A percentile compares a stretch with the other conserved stretches of the same genome.
Evolutionary conservation across 1,140 invertebrate species (phyloP).

Genomic region (Latrodectus geometricus): DNA sequence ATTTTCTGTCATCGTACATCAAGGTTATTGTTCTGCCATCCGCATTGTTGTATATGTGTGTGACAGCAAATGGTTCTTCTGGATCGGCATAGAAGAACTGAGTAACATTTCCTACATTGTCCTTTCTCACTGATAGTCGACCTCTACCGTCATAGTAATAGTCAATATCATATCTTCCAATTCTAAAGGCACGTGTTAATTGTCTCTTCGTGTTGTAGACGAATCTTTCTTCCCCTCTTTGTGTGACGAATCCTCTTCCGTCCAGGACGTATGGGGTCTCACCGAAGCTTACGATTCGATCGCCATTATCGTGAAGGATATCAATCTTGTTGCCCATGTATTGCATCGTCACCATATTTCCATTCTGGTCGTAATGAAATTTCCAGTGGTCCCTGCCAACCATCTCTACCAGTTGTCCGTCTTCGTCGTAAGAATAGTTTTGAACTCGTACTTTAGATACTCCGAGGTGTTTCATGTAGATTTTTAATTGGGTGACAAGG

Average conservation of each 20-base stretch:
- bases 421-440: conserved; percentile 86
- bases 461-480: conserved; percentile 63
- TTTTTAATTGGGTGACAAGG: conserved; percentile 63
- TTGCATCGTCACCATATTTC: conserved; percentile 90
- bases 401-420: conserved; percentile 88
- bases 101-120: conserved; percentile 91
- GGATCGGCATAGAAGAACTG: conserved; percentile 96
- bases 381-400: conserved; percentile 92
- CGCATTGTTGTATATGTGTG: conserved; percentile 91
- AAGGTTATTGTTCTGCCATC: conserved; percentile 83
- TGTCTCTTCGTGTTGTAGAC: conserved; percentile 93
- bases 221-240: conserved; percentile 87
- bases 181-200: conserved; percentile 86
- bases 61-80: conserved; percentile 81
- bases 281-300: conserved; percentile 78
- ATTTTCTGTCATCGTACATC: conserved; percentile 87
- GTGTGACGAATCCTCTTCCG: conserved; percentile 88
- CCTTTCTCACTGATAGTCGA: conserved; percentile 85
- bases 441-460: conserved; percentile 68
- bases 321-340: conserved; percentile 88
- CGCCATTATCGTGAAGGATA: conserved; percentile 91
- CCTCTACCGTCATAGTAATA: conserved; percentile 92
- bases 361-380: conserved; percentile 95
- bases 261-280: conserved; percentile 84
- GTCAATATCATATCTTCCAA: conserved; percentile 91